These are phyloP conservation scores for Rhogogaster chlorosoma DNA, from an alignment of 2,888 invertebrate species.

Conservation along the genomic window DNA sequence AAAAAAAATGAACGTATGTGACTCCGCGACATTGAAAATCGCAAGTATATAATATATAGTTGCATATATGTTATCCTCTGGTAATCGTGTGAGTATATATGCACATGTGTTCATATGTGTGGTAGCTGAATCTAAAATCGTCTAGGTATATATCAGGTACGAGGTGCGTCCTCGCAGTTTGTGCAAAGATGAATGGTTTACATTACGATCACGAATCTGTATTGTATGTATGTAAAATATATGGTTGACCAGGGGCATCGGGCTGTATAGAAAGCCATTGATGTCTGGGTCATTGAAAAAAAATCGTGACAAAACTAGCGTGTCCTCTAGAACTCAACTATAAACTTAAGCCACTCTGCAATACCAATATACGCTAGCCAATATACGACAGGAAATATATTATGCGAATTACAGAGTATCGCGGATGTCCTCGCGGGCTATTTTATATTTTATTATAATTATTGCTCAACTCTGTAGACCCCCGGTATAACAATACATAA, in stretches of 20 bases:
- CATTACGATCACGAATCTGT: slow-evolving; percentile 11
- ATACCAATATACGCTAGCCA: background rate
- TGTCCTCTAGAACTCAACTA: background rate
- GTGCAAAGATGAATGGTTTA: slow-evolving; percentile 28
- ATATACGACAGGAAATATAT: slow-evolving; percentile 14
- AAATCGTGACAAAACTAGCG: slow-evolving; percentile 48
- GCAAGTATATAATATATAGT: background rate
- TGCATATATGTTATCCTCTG: background rate
- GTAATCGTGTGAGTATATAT: background rate
- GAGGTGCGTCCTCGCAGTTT: slow-evolving; percentile 10
- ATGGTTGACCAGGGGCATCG: slow-evolving; percentile 11
- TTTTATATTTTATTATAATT: background rate
- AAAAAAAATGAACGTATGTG: background rate
- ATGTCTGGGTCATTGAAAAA: slow-evolving; percentile 49
- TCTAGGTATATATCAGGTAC: background rate
- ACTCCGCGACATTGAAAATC: background rate
- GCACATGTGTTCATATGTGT: too few relatives aligned
- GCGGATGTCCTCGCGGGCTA: background rate
- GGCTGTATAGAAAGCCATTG: slow-evolving; percentile 29
- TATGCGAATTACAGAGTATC: background rate
- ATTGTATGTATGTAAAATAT: background rate
- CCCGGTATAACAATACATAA: background rate
- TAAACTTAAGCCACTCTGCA: background rate
- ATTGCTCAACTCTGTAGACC: background rate
- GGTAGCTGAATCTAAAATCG: background rate